Base-by-base conservation (phyloP, 2,113 vertebrate species). In the Stegastes partitus region DNA sequence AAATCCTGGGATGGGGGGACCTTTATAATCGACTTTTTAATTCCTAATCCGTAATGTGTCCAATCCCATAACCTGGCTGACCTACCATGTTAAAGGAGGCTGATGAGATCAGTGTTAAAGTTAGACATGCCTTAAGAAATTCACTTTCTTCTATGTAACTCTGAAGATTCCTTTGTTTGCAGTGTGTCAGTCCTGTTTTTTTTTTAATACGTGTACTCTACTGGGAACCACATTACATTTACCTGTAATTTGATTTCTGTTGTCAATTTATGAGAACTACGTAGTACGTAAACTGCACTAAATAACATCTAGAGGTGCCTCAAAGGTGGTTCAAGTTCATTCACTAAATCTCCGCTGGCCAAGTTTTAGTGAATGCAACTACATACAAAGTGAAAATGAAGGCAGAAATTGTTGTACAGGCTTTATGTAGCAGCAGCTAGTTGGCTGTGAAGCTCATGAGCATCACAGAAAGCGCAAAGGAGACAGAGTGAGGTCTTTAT, bases 41-140 rank as follows among this genome's bases (percentile, higher is more conserved):
- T 91, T 84, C 82, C 56, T 87, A 91, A 91, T 91, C 84, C 87
- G 16, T 77, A 85, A 89, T 84, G 73, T 89, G 89, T 89, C 78
- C 88, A 89, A 90, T 89, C 80, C 84, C 72, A 67, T 88, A 77
- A 90, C 88, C 88, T 79, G 82, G 21, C 23, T 77, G 86, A 88
- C 91, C 91, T 73, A 53, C 76, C 82, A 66, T 85, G 84, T 89
- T 84, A 79, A 23, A 76, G 67, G 28, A 74, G 73, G 73, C 65
- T 84, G 84, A 87, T 53, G 74, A 70, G 85, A 90, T 92, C 87
- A 87, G 64, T 57, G 71, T 72, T 77, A 37, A 84, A 81, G 64
- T 84, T 67, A 65, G 64, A 82, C 34, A 19, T 58, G 74, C 68
- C 54, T 58, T 12, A 69, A 80, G 28, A 68, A 72, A 77, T 73